Conservation (phyloP, 2,113 vertebrate species). For the Rhinichthys klamathensis region DNA sequence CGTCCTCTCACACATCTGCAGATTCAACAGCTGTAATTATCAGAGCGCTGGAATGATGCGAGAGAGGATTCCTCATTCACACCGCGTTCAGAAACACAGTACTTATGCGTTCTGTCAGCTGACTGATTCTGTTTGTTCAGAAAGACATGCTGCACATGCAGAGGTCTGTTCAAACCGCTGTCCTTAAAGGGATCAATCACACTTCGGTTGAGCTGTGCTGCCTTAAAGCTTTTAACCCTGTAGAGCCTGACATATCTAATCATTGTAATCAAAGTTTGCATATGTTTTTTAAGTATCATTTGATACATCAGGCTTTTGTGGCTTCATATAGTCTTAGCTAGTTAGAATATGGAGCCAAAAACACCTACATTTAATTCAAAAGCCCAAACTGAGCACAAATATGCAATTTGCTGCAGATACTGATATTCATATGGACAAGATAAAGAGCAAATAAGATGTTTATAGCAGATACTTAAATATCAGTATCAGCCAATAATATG, state of each 20-base stretch:
- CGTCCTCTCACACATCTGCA: conserved; percentile 18
- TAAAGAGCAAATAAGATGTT: too few species aligned
- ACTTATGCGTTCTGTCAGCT: background rate
- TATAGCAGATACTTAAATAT: too few species aligned
- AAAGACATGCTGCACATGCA: background rate
- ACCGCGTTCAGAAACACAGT: background rate
- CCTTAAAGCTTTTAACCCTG: too few species aligned
- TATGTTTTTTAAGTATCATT: background rate
- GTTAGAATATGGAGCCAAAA: too few species aligned
- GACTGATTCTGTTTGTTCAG: background rate
- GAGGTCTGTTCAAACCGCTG: too few species aligned
- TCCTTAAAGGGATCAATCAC: too few species aligned
- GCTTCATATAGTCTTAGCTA: background rate
- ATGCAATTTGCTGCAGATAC: background rate
- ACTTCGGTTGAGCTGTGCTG: too few species aligned
- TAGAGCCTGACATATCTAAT: too few species aligned
- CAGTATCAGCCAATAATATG: too few species aligned
- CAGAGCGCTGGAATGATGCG: background rate
- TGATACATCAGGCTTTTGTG: background rate
- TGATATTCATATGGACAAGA: background rate
- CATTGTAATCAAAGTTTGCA: too few species aligned
- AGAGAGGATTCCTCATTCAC: conserved; percentile 14
- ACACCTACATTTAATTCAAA: background rate
- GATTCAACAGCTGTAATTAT: conserved; percentile 13
- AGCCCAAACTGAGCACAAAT: background rate